These are phyloP conservation scores for Poecilia velifera DNA, from an alignment of 2,797 vertebrate species.

Conservation along the genomic window DNA sequence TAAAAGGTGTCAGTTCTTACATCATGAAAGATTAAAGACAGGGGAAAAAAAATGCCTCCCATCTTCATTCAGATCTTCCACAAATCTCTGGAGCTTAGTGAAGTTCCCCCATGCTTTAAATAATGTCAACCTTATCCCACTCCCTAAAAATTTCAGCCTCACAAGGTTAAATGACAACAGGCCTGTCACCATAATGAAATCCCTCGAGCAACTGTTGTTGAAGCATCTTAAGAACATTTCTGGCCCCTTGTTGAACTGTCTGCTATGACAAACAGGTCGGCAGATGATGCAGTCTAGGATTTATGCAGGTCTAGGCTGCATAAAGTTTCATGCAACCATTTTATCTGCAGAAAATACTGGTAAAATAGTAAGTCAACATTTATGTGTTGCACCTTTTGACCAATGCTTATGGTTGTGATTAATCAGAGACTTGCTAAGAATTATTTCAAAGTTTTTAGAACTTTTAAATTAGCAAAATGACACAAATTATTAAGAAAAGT, in stretches of 20 bases:
- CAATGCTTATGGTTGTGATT: background rate
- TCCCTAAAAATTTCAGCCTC: background rate
- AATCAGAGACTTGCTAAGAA: background rate
- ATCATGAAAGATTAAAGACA: background rate
- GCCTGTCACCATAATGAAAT: background rate
- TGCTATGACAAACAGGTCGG: background rate
- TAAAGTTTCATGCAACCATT: background rate
- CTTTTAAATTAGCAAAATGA: background rate
- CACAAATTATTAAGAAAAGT: background rate
- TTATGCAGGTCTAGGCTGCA: background rate
- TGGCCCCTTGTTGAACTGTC: background rate
- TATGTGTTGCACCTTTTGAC: background rate
- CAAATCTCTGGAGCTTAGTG: background rate
- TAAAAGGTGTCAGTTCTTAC: background rate
- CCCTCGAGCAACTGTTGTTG: background rate
- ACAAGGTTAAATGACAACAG: background rate
- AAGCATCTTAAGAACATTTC: background rate
- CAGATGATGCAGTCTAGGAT: background rate
- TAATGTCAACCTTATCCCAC: background rate
- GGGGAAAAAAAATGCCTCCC: background rate
- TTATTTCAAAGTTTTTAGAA: background rate
- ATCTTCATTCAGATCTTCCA: background rate
- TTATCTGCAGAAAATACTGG: background rate
- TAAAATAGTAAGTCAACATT: background rate
- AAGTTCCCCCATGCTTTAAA: background rate